Evolutionary conservation across 2,888 invertebrate genomes (phyloP), one percentile per base, ranked within the genome.

Genomic region (Hemaris fuciformis): DNA sequence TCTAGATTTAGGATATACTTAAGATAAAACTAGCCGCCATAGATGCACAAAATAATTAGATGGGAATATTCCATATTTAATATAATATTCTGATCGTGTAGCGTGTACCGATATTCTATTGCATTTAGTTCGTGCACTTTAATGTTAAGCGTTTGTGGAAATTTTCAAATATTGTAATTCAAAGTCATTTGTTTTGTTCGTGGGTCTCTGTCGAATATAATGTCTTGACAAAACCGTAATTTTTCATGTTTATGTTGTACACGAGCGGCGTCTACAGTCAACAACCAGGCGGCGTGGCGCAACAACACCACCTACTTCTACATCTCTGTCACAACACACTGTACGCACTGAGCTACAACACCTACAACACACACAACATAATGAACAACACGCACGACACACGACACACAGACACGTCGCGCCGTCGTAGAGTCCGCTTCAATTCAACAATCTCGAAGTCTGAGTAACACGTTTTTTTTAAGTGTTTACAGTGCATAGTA

Each of bases 181-280:
- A 59, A 65, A 48, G 34, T 46, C 34, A 20, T 22, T 61, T 57
- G 41, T 67, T 66, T 41, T 64, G 56, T 68, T 64, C 23, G 46
- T 70, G 64, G 64, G 63, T 73, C 64, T 76, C 62, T 74, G 60
- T 75, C 65, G 62, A 70, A 69, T 61, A 45, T 66, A 57, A 66
- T 71, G 83, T 88, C 84, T 89, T 87, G 89, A 86, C 85, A 86
- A 85, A 87, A 87, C 84, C 81, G 75, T 76, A 64, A 63, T 64
- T 57, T 57, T 56, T 62, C 25, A 25, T 27, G 53, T 10, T 53
- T 31, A 18, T 53, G 27, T 53, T 53, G 46, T 53, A 23, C 20
- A 31, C 38, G 38, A 53, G 53, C 53, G 53, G 53, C 13, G 27
- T 27, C 15, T 48, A 48, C 7, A 22, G 20, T 34, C 7, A 13